Base-by-base conservation (phyloP, 2,888 invertebrate species). In the Dynastes maya region DNA sequence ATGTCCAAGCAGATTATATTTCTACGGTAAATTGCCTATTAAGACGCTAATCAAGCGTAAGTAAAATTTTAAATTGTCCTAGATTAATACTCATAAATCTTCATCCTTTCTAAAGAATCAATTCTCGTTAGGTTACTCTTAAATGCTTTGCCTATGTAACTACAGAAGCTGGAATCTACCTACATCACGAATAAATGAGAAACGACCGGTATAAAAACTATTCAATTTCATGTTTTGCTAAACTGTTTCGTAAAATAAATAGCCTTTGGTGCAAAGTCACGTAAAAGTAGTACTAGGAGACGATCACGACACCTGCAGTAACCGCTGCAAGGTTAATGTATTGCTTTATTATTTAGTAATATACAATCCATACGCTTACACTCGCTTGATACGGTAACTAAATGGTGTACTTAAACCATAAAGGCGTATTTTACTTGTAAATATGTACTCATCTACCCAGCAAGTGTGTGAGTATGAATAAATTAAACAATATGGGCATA, bases 221-320 rank as follows among this genome's bases (percentile, higher is more conserved):
- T 58, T 58, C 63, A 32, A 67, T 67, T 67, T 67, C 40, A 67
- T 40, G 65, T 67, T 65, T 40, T 40, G 40, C 40, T 29, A 65
- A 65, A 68, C 45, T 9, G 9, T 61, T 61, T n/a, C 29, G 29
- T 63, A 63, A 63, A 63, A 63, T 63, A 63, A 63, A 63, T 32
- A 63, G 63, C 27, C 13, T 45, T 49, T 49, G 27, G 16, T 68
- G 29, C 51, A 51, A 51, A 51, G 68, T 51, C 27, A 49, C 51
- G 51, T 29, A 68, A 68, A 51, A 51, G 51, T 68, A 68, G 68
- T 27, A 68, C 4, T 68, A 68, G 51, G 27, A 27, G 11, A 68
- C 51, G 27, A 51, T 49, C 51, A 29, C 27, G 13, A 68, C 68
- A 68, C 68, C 68, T 68, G 68, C 68, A 68, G 51, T 13, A 51